phyloP scores from a whole-genome alignment of 1,140 invertebrate genomes.

The Reticulitermes speratus region DNA sequence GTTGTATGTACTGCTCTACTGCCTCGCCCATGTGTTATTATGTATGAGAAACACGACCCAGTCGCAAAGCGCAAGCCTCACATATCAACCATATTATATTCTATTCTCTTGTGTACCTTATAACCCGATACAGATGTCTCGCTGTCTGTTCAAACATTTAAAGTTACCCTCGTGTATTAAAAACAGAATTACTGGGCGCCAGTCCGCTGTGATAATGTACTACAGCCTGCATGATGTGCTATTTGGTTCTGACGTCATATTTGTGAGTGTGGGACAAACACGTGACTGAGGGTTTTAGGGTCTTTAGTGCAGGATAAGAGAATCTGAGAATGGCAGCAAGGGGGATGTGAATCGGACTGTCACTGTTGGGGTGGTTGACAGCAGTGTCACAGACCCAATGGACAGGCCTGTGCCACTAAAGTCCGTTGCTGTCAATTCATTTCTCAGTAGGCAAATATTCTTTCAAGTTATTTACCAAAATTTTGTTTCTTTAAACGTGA shows the following conservation, averaged over 20 bases:
- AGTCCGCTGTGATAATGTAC: not conserved
- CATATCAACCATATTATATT: conserved; percentile 1
- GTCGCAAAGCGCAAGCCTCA: not conserved
- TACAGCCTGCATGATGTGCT: not conserved
- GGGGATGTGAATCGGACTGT: not conserved
- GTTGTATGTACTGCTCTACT: not conserved
- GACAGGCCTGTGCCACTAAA: no score
- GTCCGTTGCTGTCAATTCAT: no score
- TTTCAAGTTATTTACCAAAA: no score
- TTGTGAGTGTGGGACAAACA: not conserved
- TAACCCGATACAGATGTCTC: not conserved
- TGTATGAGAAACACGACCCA: not conserved
- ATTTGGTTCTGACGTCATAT: not conserved
- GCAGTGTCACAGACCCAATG: no score
- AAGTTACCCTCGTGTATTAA: not conserved
- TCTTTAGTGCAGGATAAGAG: not conserved
- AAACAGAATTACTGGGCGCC: not conserved
- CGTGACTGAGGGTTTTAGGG: not conserved
- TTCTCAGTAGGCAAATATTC: no score
- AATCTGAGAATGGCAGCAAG: not conserved
- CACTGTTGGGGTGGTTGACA: not conserved
- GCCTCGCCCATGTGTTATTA: not conserved
- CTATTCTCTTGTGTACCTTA: not conserved
- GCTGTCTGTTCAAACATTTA: not conserved
- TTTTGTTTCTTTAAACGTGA: no score